Conservation (phyloP, 2,888 invertebrate genomes). For the Panzeria rudis region DNA sequence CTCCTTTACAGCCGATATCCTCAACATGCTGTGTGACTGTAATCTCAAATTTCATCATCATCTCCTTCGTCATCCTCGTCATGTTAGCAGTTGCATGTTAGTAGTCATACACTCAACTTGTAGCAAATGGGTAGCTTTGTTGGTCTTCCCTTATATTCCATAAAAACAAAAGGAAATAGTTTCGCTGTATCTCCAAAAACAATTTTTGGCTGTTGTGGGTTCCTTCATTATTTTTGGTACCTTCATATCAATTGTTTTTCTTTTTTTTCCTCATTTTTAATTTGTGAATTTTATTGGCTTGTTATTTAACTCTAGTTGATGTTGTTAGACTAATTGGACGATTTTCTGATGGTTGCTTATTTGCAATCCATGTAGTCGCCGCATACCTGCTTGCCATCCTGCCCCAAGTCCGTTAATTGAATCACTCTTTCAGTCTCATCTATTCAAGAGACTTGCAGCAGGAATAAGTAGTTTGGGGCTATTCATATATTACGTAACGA, state of each 20-base stretch:
- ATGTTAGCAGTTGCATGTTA: slow-evolving; percentile 64
- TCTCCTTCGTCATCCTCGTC: slow-evolving; percentile 37
- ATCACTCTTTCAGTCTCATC: background rate
- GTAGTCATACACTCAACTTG: slow-evolving; percentile 25
- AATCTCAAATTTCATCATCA: slow-evolving; percentile 71
- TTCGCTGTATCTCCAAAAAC: slow-evolving; percentile 9
- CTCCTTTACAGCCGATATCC: slow-evolving; percentile 26
- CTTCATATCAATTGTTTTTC: background rate
- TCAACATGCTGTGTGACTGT: slow-evolving; percentile 27
- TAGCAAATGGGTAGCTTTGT: slow-evolving; percentile 7
- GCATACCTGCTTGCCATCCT: background rate
- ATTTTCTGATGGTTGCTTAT: slow-evolving; percentile 68
- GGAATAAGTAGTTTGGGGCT: background rate
- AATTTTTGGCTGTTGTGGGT: slow-evolving; percentile 56
- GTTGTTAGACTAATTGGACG: slow-evolving; percentile 73
- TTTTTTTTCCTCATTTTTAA: slow-evolving; percentile 46
- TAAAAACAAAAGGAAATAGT: background rate
- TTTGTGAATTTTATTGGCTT: slow-evolving; percentile 71
- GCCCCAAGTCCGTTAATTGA: slow-evolving; percentile 34
- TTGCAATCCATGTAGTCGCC: slow-evolving; percentile 32
- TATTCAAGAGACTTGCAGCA: background rate
- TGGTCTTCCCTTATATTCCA: slow-evolving; percentile 17
- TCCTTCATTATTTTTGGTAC: slow-evolving; percentile 63
- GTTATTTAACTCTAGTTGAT: slow-evolving; percentile 73
- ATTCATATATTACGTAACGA: no score